Evolutionary conservation across 2,888 invertebrate species (phyloP), one percentile per base, ranked within the genome.

Genomic region (Osmoderma eremita): DNA sequence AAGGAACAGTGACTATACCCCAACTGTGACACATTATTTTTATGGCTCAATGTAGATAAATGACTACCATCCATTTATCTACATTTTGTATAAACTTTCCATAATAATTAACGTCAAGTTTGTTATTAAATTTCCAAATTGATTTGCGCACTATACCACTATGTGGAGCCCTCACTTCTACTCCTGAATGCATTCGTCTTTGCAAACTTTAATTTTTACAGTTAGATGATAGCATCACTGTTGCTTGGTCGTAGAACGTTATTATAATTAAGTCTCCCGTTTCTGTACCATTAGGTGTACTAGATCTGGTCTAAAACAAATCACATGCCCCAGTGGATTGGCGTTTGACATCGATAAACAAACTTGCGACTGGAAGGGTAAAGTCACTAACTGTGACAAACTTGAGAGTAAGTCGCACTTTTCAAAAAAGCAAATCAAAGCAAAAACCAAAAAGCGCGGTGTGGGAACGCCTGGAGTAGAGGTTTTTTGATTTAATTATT

Each of bases 301-400:
- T 88, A 93, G 91, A 88, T 92, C 94, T 88, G 94, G 94, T 88
- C 91, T 94, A 88, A 94, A 93, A 92, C 92, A 93, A 90, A 94
- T 96, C 88, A 93, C 94, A 87, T 96, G 96, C 87, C 95, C 96
- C 84, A 93, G 94, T 84, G 95, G 95, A 88, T 89, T 96, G 90
- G 91, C 95, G 87, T 96, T 96, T 90, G 96, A 96, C 90, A 91
- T 96, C 88, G 92, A 94, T 88, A 95, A 95, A 89, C 96, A 96
- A 89, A 96, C 95, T 84, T 96, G 96, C 88, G 95, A 96, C 90
- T 96, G 96, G 96, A 95, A 95, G 90, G 94, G 94, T 88, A 94
- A 95, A 91, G 96, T 96, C 88, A 90, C 88, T 88, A 95, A 92
- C 91, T 96, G 95, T 91, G 92, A 94, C 88, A 92, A 91, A 87